These are phyloP conservation scores for Astreopora myriophthalma DNA, from an alignment of 64 coral and sea anemone species.

Conservation along the genomic window DNA sequence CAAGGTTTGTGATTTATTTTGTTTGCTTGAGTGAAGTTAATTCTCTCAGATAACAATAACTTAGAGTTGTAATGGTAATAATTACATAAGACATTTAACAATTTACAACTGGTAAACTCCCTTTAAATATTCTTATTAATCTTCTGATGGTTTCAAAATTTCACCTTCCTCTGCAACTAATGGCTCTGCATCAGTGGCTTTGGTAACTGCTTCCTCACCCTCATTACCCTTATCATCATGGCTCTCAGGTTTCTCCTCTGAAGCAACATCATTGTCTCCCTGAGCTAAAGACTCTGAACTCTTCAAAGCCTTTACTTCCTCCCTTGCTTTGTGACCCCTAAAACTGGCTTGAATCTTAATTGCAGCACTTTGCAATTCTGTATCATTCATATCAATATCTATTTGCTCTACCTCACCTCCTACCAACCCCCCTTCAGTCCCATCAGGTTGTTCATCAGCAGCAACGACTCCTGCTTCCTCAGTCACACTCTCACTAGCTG, in stretches of 20 bases:
- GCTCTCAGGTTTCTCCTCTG: neutral
- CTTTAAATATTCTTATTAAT: slow-evolving; percentile 31
- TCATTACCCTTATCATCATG: neutral
- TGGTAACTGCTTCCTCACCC: neutral
- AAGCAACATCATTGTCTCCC: neutral
- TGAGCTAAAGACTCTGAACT: slow-evolving; percentile 47
- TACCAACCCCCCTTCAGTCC: neutral
- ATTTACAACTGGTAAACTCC: neutral
- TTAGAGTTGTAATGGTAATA: neutral
- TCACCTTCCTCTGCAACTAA: slow-evolving; percentile 4
- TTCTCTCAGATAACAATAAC: neutral
- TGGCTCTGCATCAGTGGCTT: neutral
- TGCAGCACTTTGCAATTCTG: slow-evolving; percentile 81
- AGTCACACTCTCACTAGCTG: neutral
- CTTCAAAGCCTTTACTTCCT: slow-evolving; percentile 70
- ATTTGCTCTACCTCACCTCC: slow-evolving; percentile 29
- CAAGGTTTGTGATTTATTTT: neutral
- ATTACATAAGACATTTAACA: neutral
- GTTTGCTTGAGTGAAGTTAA: neutral
- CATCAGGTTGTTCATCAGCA: slow-evolving; percentile 15
- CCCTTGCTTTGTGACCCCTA: slow-evolving; percentile 85
- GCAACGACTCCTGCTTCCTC: slow-evolving; percentile 26
- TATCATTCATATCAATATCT: slow-evolving; percentile 76
- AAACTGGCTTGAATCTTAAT: slow-evolving; percentile 97
- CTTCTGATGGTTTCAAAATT: slow-evolving; percentile 34